A percentile compares a stretch with the other conserved stretches of the same genome.
Evolutionary conservation across 1,140 invertebrate species (phyloP).

Genomic region (Drosophila varians): DNA sequence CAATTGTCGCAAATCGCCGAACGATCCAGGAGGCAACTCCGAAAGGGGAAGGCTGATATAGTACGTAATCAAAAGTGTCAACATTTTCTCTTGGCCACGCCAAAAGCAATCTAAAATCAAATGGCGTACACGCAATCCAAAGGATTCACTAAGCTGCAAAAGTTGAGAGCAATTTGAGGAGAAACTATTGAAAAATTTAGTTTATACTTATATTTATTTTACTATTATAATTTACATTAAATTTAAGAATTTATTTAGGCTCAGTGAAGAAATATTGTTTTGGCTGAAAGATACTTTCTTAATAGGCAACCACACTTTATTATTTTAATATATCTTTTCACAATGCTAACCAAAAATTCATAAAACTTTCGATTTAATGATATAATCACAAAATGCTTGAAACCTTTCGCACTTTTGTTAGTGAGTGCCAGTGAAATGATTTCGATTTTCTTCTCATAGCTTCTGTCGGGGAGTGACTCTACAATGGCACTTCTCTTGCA

Average conservation of each 20-base stretch:
- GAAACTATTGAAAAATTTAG: too few relatives aligned
- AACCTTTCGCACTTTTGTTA: background rate
- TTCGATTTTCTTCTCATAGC: conserved; percentile 31
- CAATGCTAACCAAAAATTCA: too few relatives aligned
- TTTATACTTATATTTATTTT: background rate
- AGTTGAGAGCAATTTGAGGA: too few relatives aligned
- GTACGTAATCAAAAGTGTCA: conserved; percentile 44
- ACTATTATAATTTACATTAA: too few relatives aligned
- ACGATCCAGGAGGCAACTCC: background rate
- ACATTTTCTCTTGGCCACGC: conserved; percentile 35
- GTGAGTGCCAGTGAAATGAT: conserved; percentile 26
- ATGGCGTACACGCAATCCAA: conserved; percentile 29
- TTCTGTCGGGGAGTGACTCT: conserved; percentile 33
- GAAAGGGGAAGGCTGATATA: conserved; percentile 19
- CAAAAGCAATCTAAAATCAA: conserved; percentile 42
- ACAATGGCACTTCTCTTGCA: conserved; percentile 52
- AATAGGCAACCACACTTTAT: too few relatives aligned
- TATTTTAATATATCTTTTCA: too few relatives aligned
- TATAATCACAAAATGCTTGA: background rate
- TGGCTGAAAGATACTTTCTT: too few relatives aligned
- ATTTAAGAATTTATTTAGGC: too few relatives aligned
- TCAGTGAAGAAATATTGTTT: too few relatives aligned
- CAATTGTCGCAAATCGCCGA: conserved; percentile 10
- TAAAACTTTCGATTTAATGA: too few relatives aligned
- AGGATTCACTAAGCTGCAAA: conserved; percentile 10